These are phyloP conservation scores for Graphium colonna DNA, from an alignment of 2,888 invertebrate genomes.

Conservation along the genomic window DNA sequence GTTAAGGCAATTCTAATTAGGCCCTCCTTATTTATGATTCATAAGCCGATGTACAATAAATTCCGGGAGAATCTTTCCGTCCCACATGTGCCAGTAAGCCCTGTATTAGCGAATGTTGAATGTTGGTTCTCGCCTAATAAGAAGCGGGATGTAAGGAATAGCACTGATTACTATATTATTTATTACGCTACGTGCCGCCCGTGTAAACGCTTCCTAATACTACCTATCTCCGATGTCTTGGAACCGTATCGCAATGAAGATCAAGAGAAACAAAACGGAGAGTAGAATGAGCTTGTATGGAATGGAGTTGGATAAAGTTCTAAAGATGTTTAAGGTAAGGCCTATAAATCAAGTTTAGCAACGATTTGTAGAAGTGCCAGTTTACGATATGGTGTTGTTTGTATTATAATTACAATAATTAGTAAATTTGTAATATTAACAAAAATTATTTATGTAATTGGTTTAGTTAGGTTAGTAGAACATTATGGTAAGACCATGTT, in stretches of 20 bases:
- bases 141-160: constrained; percentile 78
- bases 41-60: constrained; percentile 79
- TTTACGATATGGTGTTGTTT: constrained; percentile 26
- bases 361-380: constrained; percentile 43
- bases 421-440: no score
- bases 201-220: constrained; percentile 79
- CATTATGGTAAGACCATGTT: no score
- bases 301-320: constrained; percentile 48
- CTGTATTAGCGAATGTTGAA: constrained; percentile 75
- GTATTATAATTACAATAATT: no score
- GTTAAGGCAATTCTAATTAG: constrained; percentile 72
- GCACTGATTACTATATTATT: constrained; percentile 80
- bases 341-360: constrained; percentile 69
- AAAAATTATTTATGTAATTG: no score
- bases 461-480: no score
- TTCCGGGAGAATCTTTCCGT: constrained; percentile 73
- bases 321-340: constrained; percentile 38
- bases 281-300: constrained; percentile 7
- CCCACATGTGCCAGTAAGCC: constrained; percentile 77
- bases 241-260: constrained; percentile 50
- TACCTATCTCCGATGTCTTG: constrained; percentile 58
- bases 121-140: constrained; percentile 77
- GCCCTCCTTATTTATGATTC: constrained; percentile 76
- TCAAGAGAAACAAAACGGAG: constrained; percentile 1
- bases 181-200: constrained; percentile 77